A percentile compares a stretch with the other conserved stretches of the same genome.
Evolutionary conservation across 2,888 invertebrate genomes (phyloP).

Genomic region (Lissonota sp.): DNA sequence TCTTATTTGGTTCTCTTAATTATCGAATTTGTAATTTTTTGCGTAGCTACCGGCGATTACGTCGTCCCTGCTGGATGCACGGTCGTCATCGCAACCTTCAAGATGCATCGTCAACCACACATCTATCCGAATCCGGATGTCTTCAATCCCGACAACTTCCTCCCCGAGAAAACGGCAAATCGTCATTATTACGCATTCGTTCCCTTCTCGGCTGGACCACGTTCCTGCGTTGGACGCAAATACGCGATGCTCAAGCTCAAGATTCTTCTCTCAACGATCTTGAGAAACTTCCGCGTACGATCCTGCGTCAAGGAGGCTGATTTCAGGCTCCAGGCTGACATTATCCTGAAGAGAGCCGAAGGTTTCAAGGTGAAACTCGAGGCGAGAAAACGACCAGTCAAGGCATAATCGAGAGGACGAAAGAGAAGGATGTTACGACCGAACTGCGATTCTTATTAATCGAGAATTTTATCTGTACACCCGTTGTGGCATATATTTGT

Average conservation of each 20-base stretch:
- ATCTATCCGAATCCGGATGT: slow-evolving; percentile 89
- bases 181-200: slow-evolving; percentile 92
- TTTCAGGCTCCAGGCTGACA: slow-evolving; percentile 89
- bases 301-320: slow-evolving; percentile 88
- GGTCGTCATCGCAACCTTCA: slow-evolving; percentile 88
- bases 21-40: background rate
- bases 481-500: too few species aligned
- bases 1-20: slow-evolving; percentile 5
- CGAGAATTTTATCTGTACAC: too few species aligned
- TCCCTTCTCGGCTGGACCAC: slow-evolving; percentile 92
- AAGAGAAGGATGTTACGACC: too few species aligned
- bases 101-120: slow-evolving; percentile 88
- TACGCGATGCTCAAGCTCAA: slow-evolving; percentile 92
- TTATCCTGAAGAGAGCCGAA: slow-evolving; percentile 90
- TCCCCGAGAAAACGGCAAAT: slow-evolving; percentile 90
- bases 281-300: slow-evolving; percentile 88
- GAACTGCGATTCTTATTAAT: too few species aligned
- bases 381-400: slow-evolving; percentile 75
- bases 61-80: slow-evolving; percentile 89
- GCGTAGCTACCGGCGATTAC: slow-evolving; percentile 87
- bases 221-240: slow-evolving; percentile 92
- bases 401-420: slow-evolving; percentile 60
- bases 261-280: slow-evolving; percentile 89
- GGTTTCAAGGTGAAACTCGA: slow-evolving; percentile 86
- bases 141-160: slow-evolving; percentile 92